Base-by-base conservation (phyloP, 1,140 invertebrate species). In the Ditylenchus dipsaci region DNA sequence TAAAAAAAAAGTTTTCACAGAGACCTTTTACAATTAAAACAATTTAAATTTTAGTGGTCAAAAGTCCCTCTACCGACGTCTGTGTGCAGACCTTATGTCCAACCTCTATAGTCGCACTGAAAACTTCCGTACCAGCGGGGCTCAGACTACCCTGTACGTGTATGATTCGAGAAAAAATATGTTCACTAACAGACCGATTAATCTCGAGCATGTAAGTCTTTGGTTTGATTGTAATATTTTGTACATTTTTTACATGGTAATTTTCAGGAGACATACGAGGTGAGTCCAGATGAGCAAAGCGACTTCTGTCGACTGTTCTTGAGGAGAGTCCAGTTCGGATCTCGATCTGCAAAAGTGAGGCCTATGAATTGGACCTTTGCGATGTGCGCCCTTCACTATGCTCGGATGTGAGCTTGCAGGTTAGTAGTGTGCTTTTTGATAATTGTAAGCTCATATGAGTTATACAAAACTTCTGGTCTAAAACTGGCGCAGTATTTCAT, bases 1-100 rank as follows among this genome's bases (percentile, higher is more conserved):
- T n/a, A n/a, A n/a, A n/a, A n/a, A n/a, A n/a, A n/a, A n/a, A n/a
- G n/a, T n/a, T n/a, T n/a, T n/a, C n/a, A n/a, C n/a, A n/a, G n/a
- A n/a, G n/a, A n/a, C n/a, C n/a, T n/a, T n/a, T n/a, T n/a, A n/a
- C n/a, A n/a, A n/a, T n/a, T n/a, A n/a, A n/a, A n/a, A n/a, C n/a
- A n/a, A n/a, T n/a, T n/a, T n/a, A n/a, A n/a, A 21, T 61, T 61
- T 61, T 17, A 61, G 59, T 45, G 59, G 59, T 33, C 59, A 61
- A 27, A 61, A 61, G 17, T 61, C 59, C 8, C 27, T 61, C 3
- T n/a, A 21, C 19, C 59, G 59, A 7, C n/a, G 27, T 7, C 27
- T 61, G 3, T 61, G 59, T 29, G 59, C 27, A 17, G n/a, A 19
- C 27, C 15, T 61, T 1, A 45, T 61, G 15, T 19, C n/a, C 8